These are phyloP conservation scores for Aeoliscus strigatus DNA, from an alignment of 2,797 vertebrate species.

Conservation along the genomic window DNA sequence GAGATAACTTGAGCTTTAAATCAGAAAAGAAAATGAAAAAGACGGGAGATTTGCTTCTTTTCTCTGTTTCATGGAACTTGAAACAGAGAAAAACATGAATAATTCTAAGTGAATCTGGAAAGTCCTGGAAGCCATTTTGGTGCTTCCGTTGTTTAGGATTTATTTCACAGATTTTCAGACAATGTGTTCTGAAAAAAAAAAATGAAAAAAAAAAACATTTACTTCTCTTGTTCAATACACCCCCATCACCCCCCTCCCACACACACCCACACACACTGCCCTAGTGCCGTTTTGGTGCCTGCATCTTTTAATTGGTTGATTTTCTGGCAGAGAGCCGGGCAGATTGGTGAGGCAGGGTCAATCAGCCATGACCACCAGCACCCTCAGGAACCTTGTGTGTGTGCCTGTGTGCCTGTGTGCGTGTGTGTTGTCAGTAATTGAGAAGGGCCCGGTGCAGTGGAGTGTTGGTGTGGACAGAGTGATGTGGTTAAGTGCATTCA, in stretches of 20 bases:
- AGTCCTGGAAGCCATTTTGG: too few species aligned
- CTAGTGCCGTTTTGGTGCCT: slow-evolving; percentile 46
- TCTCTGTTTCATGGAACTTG: too few species aligned
- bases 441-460: slow-evolving; percentile 44
- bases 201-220: too few species aligned
- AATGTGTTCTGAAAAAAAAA: too few species aligned
- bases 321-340: slow-evolving; percentile 72
- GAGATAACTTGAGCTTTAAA: too few species aligned
- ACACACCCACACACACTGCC: background rate
- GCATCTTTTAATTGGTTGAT: slow-evolving; percentile 78
- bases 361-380: slow-evolving; percentile 68
- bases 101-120: too few species aligned
- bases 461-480: slow-evolving; percentile 37
- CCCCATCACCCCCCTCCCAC: slow-evolving; percentile 29
- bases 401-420: slow-evolving; percentile 9
- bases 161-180: too few species aligned
- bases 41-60: too few species aligned
- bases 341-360: slow-evolving; percentile 74
- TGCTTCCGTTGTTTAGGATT: too few species aligned
- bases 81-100: too few species aligned
- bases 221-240: slow-evolving; percentile 8
- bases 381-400: slow-evolving; percentile 42
- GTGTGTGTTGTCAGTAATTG: slow-evolving; percentile 44
- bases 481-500: slow-evolving; percentile 39
- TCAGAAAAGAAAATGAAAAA: too few species aligned